A percentile compares a stretch with the other conserved stretches of the same genome.
phyloP scores from a whole-genome alignment of 2,113 vertebrate species.

The Sprattus sprattus region DNA sequence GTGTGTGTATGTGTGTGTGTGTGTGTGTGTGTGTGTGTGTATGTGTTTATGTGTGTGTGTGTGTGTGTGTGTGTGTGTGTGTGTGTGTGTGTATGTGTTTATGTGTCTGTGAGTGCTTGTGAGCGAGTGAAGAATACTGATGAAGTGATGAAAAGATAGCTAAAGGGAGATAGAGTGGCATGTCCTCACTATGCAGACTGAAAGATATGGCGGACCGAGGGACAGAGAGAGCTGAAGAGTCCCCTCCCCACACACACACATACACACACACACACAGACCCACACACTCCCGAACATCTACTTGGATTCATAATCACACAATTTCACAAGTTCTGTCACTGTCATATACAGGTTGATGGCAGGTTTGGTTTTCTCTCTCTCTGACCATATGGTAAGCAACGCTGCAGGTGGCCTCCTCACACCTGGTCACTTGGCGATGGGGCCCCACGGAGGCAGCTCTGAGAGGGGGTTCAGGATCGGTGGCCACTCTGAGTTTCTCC shows the following conservation, averaged over 20 bases:
- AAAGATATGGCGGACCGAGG: background rate
- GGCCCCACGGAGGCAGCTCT: background rate
- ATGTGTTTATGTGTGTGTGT: background rate
- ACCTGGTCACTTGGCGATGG: background rate
- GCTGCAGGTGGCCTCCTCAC: too few species aligned
- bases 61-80: background rate
- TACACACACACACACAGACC: background rate
- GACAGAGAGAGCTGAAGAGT: too few species aligned
- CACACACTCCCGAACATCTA: background rate
- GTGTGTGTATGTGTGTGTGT: background rate
- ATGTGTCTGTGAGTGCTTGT: background rate
- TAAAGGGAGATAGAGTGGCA: background rate
- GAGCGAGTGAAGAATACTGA: background rate
- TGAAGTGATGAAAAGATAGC: background rate
- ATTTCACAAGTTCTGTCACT: too few species aligned
- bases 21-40: background rate
- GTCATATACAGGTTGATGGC: too few species aligned
- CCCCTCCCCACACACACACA: too few species aligned
- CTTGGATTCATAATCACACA: too few species aligned
- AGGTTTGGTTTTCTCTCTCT: too few species aligned
- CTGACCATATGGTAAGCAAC: too few species aligned
- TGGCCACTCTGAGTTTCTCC: background rate
- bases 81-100: too few species aligned
- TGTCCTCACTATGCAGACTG: background rate
- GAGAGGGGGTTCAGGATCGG: background rate